Conservation (phyloP, 2,113 vertebrate species). For the Monarcha castaneiventris region DNA sequence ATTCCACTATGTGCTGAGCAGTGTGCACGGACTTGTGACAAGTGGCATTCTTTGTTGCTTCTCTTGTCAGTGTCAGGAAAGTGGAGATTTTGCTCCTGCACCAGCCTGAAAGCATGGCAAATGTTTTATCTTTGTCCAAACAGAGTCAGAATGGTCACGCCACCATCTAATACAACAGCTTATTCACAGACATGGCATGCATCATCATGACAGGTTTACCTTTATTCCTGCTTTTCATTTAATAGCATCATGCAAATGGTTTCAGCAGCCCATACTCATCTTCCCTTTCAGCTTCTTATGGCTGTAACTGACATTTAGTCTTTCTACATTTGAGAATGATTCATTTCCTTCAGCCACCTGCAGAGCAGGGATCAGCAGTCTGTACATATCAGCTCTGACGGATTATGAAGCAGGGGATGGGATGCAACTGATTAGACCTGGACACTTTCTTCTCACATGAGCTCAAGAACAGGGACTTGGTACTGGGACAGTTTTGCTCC, state of each 20-base stretch:
- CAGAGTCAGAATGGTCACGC: rapidly evolving
- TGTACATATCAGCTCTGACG: background rate
- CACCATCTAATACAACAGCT: background rate
- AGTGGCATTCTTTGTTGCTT: background rate
- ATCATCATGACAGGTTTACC: background rate
- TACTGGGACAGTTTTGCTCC: rapidly evolving
- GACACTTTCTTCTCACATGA: background rate
- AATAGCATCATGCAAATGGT: background rate
- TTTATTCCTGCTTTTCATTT: background rate
- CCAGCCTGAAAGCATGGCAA: background rate
- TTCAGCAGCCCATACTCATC: background rate
- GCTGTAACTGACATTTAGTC: background rate
- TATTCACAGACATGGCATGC: rapidly evolving
- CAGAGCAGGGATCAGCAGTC: background rate
- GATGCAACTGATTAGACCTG: background rate
- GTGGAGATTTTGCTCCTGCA: background rate
- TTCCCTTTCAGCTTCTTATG: background rate
- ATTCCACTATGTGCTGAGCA: background rate
- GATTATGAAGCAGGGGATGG: background rate
- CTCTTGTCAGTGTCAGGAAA: background rate
- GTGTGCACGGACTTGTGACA: background rate
- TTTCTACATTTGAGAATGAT: background rate
- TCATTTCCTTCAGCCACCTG: background rate
- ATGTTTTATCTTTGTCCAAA: background rate
- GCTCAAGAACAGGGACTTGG: background rate